Base-by-base conservation (phyloP, 1,140 invertebrate species). In the Venturia canescens region DNA sequence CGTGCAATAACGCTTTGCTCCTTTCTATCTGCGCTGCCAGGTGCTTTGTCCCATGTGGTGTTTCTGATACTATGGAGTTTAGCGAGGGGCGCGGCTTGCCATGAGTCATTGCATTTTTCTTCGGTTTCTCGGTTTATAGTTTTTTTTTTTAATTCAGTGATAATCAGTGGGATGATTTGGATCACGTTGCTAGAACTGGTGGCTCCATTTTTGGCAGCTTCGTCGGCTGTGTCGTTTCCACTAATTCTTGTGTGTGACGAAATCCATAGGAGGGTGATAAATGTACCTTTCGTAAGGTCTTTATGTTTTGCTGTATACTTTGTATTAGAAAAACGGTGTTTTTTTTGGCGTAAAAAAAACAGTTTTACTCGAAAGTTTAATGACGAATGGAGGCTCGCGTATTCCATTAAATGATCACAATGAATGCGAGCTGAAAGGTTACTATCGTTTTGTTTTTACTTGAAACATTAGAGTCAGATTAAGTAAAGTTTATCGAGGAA, bases 121-220 rank as follows among this genome's bases (percentile, higher is more conserved):
- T 44, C 44, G 11, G 70, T 44, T n/a, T n/a, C n/a, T 13, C 63
- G 34, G 13, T 31, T 63, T 38, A 38, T 53, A 23, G 76, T 80
- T 16, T 57, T 50, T 69, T 75, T 76, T 70, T 80, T 80, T 18
- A 66, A 80, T 50, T 80, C 72, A 21, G 63, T 31, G 6, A 9
- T 13, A 53, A 72, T 80, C 31, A 69, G 15, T 29, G 23, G 72
- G 38, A 74, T 75, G 4, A 21, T 27, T 23, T 76, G 57, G 3
- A 57, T 34, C 38, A 34, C 16, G 21, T 79, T 71, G 9, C n/a
- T 69, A 23, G 48, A 27, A 18, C 15, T 44, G 6, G 34, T 71
- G 11, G 69, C 57, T 53, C 74, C 80, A 26, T 11, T 38, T 77
- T 76, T 81, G 16, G 80, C 80, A 23, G 57, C 74, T 81, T 48